phyloP scores from a whole-genome alignment of 2,113 vertebrate species.

The Centrocercus urophasianus region DNA sequence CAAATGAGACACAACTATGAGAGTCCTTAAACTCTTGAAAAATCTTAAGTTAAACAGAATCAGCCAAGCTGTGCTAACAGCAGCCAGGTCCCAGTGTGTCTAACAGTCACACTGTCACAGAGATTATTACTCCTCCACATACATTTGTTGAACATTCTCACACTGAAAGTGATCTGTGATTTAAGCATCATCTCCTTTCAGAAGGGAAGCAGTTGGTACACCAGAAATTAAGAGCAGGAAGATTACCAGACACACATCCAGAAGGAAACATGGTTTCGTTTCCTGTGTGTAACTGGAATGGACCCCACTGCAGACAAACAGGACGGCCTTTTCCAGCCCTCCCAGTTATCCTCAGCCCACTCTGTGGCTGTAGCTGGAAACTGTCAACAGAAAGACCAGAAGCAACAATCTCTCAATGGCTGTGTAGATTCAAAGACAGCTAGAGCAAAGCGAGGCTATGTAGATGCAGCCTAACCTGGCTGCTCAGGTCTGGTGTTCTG shows the following conservation, averaged over 20 bases:
- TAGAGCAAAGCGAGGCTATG: neutral
- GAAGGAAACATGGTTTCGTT: fast-evolving
- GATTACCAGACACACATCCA: neutral
- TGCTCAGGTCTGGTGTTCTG: fast-evolving
- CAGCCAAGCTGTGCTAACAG: neutral
- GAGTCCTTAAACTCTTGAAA: neutral
- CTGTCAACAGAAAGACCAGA: neutral
- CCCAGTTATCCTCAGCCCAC: neutral
- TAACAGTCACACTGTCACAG: neutral
- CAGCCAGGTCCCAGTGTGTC: neutral
- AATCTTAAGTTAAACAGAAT: neutral
- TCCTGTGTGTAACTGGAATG: neutral
- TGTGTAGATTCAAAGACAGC: neutral
- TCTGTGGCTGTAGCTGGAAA: neutral
- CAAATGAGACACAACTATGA: too few relatives aligned
- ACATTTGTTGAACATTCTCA: neutral
- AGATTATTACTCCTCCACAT: neutral
- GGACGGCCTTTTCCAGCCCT: neutral
- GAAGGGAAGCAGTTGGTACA: neutral
- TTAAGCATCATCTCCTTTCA: neutral
- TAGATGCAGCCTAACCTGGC: neutral
- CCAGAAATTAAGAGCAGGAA: neutral
- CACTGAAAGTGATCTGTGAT: neutral
- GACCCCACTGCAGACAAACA: neutral
- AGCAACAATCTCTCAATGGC: neutral